Evolutionary conservation across 2,888 invertebrate genomes (phyloP), one percentile per base, ranked within the genome.

Genomic region (Latheticus oryzae): DNA sequence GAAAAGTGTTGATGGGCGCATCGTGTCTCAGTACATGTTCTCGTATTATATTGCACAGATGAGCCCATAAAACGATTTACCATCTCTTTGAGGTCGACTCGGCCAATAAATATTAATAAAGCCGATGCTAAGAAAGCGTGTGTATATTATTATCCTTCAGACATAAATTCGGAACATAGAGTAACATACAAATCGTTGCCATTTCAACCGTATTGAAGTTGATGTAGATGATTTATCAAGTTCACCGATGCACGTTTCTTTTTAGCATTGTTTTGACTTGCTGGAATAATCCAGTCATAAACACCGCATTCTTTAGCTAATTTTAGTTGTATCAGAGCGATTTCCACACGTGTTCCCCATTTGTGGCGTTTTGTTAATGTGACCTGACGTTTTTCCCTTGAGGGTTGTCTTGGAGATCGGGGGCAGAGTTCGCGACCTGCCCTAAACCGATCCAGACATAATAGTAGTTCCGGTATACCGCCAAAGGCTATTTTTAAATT

Each of bases 71-170:
- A 72, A 68, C 70, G 70, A 70, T 71, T 69, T 69, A 69, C 68
- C 67, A 63, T 67, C 67, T 67, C 71, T 72, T 69, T 70, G 72
- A 67, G 60, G 60, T 52, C 50, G 60, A 65, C 64, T 62, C 63
- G 53, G 58, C 68, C 72, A 70, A 73, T 73, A 73, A 73, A 73
- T 73, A 73, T 73, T 72, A 73, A 71, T 72, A 72, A 72, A 73
- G 65, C 66, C 64, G 69, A 68, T 68, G 64, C 67, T 65, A 57
- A 71, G 69, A 70, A 71, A 71, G 67, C 65, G 69, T 67, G 67
- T 70, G 65, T 66, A 71, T n/a, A n/a, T n/a, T n/a, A n/a, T 69
- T 68, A 68, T 58, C 64, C 33, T 28, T 32, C 16, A 21, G 26
- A 53, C 53, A 40, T 40, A 51, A 51, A 51, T 51, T 33, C 9